phyloP scores from a whole-genome alignment of 2,797 vertebrate species.

The Ispidina lecontei region DNA sequence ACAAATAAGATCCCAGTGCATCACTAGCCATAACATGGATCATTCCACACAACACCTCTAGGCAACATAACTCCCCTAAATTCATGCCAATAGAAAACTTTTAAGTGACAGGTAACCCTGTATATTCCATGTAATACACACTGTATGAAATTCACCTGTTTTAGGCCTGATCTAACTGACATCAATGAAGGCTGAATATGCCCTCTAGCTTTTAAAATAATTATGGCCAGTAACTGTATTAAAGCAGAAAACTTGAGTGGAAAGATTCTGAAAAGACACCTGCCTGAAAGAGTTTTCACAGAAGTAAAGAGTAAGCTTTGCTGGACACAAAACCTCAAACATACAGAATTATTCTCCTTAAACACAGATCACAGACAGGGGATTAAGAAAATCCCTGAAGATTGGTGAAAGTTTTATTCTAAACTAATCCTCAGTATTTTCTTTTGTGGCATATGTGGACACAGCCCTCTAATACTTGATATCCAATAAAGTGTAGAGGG shows the following conservation, averaged over 20 bases:
- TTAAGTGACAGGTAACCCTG: background rate
- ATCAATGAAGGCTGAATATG: background rate
- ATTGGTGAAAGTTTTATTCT: background rate
- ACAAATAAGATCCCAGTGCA: background rate
- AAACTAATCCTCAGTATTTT: background rate
- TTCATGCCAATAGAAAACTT: background rate
- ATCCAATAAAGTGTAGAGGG: background rate
- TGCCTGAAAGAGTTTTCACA: background rate
- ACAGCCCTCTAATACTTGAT: background rate
- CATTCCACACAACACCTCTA: background rate
- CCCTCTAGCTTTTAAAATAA: background rate
- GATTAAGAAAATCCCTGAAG: conserved; percentile 3
- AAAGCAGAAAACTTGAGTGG: background rate
- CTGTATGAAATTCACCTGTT: background rate
- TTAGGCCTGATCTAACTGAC: background rate
- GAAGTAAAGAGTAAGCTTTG: background rate
- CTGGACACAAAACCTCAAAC: background rate
- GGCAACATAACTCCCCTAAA: background rate
- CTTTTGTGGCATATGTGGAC: background rate
- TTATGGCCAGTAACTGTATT: background rate
- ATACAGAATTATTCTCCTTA: background rate
- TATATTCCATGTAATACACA: background rate
- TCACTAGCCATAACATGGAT: background rate
- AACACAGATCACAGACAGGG: background rate
- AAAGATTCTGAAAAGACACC: background rate